Evolutionary conservation across 2,797 vertebrate genomes (phyloP).

Genomic region (Pseudomugil tenellus): DNA sequence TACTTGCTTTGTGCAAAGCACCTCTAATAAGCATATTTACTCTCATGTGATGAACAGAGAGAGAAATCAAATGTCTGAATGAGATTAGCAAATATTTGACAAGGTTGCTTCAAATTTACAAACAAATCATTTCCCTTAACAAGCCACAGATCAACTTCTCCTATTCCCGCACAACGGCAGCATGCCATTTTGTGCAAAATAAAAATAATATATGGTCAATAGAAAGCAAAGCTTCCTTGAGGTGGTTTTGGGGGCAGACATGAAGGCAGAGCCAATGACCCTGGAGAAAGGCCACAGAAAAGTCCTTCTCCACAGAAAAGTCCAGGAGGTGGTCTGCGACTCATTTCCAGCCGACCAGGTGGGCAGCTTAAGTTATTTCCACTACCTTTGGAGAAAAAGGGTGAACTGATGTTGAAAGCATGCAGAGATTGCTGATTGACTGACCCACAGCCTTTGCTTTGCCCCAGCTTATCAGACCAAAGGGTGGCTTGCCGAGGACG

Average conservation of each 20-base stretch:
- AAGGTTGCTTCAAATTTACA: background rate
- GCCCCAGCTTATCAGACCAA: slow-evolving; percentile 68
- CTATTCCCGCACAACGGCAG: background rate
- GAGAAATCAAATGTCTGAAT: background rate
- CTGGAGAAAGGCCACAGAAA: slow-evolving; percentile 43
- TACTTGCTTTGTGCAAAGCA: background rate
- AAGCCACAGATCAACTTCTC: background rate
- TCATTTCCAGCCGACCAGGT: slow-evolving; percentile 71
- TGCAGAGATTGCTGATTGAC: slow-evolving; percentile 78
- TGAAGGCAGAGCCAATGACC: slow-evolving; percentile 35
- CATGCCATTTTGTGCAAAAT: background rate
- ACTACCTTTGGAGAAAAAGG: slow-evolving; percentile 54
- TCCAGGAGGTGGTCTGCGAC: slow-evolving; percentile 56
- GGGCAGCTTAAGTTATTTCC: slow-evolving; percentile 60
- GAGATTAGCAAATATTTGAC: background rate
- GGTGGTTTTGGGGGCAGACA: slow-evolving; percentile 9
- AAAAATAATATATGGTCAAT: slow-evolving; percentile 1
- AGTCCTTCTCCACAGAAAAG: slow-evolving; percentile 39
- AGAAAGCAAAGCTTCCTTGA: slow-evolving; percentile 22
- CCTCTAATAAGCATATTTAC: background rate
- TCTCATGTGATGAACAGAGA: background rate
- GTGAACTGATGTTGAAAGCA: slow-evolving; percentile 60
- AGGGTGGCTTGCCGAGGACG: slow-evolving; percentile 62
- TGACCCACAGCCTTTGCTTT: slow-evolving; percentile 65
- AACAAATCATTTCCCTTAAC: background rate